Evolutionary conservation across 2,113 vertebrate genomes (phyloP).

Genomic region (Microcebus jonahi): DNA sequence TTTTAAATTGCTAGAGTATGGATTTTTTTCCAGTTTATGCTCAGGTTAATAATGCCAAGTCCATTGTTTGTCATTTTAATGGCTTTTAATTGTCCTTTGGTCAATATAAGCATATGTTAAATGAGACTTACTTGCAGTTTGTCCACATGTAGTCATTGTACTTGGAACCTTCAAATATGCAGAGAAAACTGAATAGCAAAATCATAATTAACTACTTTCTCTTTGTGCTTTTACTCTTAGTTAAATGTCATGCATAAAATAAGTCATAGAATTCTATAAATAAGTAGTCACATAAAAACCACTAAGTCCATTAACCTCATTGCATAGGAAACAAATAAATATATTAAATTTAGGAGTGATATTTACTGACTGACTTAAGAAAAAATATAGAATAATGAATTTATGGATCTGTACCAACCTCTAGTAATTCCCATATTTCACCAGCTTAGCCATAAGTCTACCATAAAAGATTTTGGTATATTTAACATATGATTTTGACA

Average conservation of each 20-base stretch:
- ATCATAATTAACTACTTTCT: not conserved
- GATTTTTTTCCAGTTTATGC: slow-evolving; percentile 69
- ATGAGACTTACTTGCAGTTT: slow-evolving; percentile 34
- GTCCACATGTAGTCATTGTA: not conserved
- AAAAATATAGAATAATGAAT: not conserved
- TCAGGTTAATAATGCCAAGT: slow-evolving; percentile 59
- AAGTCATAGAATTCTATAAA: not conserved
- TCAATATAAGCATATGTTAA: slow-evolving; percentile 61
- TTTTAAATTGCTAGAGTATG: slow-evolving; percentile 68
- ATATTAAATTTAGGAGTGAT: not conserved
- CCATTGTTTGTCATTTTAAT: slow-evolving; percentile 70
- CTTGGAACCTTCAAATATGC: not conserved
- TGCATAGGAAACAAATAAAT: not conserved
- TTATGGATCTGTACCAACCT: not conserved
- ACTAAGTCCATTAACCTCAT: not conserved
- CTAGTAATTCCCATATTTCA: not conserved
- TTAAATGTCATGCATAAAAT: not conserved
- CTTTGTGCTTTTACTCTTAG: not conserved
- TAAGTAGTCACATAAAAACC: not conserved
- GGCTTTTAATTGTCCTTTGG: slow-evolving; percentile 60
- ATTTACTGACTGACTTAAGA: not conserved
- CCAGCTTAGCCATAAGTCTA: not conserved
- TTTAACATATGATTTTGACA: not conserved
- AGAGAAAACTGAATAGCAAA: not conserved
- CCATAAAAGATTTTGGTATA: not conserved